Evolutionary conservation across 2,113 vertebrate genomes (phyloP), one percentile per base, ranked within the genome.

Genomic region (Baryphthengus martii): DNA sequence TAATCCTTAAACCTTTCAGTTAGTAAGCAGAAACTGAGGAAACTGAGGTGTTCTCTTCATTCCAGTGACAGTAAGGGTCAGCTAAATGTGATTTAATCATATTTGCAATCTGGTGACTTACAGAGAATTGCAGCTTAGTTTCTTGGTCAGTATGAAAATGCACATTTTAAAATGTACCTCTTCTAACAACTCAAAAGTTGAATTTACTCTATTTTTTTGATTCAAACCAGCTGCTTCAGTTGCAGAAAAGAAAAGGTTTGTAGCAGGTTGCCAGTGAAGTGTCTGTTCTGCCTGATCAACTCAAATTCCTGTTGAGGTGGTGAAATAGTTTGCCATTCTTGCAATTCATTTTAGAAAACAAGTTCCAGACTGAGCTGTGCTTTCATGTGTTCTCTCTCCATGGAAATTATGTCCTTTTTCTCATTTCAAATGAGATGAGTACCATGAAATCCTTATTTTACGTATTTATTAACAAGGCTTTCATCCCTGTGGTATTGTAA

Each of bases 391-490:
- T 96, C 91, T 95, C 97, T 97, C 97, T 97, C 96, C 33, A 86
- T 97, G 94, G 96, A 97, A 89, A 87, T 90, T 24, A 84, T 95
- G 89, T 95, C 95, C 94, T 93, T 97, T 96, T 94, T 73, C 83
- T 96, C 94, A 97, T 97, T 97, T 96, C 85, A 94, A 97, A 98
- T 98, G 96, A 98, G 94, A 91, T 84, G 55, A 93, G 94, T 94
- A 89, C 97, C 94, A 94, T 90, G 93, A 97, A 97, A 97, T 96
- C 91, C 93, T 90, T 93, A 97, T 97, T 98, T 98, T 98, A 97
- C 97, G 97, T 98, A 96, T 97, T 97, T 98, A 97, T 98, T 97
- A 97, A 97, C 95, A 94, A 93, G 94, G 88, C 94, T 96, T 92
- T 28, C 84, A 90, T 97, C 97, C 96, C 95, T 95, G 77, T 95